A percentile compares a stretch with the other conserved stretches of the same genome.
Conservation (phyloP, 2,888 invertebrate species). For the Drosophila acutilabella region DNA sequence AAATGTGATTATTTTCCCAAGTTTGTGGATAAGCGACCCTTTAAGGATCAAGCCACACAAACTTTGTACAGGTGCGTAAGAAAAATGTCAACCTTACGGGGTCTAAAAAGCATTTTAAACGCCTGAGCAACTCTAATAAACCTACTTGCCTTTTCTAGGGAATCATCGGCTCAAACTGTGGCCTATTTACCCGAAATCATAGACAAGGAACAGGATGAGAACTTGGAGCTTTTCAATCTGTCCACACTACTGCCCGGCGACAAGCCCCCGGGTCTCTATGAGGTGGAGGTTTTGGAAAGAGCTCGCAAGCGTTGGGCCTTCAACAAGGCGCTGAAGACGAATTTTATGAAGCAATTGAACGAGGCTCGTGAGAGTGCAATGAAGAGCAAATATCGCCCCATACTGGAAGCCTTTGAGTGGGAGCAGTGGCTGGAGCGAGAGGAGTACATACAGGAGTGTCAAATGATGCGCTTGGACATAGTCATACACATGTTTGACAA, state of each 20-base stretch:
- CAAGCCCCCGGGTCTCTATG: conserved; percentile 81
- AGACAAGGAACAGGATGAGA: conserved; percentile 60
- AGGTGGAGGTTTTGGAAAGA: conserved; percentile 88
- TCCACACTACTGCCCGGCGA: conserved; percentile 75
- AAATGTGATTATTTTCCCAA: conserved; percentile 64
- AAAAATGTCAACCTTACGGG: background rate
- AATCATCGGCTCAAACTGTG: conserved; percentile 84
- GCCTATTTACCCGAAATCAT: conserved; percentile 81
- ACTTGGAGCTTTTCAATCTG: conserved; percentile 80
- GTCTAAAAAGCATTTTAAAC: too few species aligned
- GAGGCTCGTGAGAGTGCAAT: conserved; percentile 85
- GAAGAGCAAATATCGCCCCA: conserved; percentile 86
- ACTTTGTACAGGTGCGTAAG: conserved; percentile 81
- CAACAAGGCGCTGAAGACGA: conserved; percentile 87
- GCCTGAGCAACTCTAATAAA: background rate
- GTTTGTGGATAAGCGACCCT: conserved; percentile 49
- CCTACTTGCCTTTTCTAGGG: conserved; percentile 59
- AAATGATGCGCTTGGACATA: conserved; percentile 88
- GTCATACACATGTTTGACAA: conserved; percentile 87
- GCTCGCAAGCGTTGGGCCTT: conserved; percentile 89
- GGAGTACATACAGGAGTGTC: conserved; percentile 90
- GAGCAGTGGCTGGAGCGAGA: conserved; percentile 94
- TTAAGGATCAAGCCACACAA: conserved; percentile 80
- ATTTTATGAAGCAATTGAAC: conserved; percentile 86
- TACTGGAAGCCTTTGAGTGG: conserved; percentile 92